Conservation (phyloP, 2,888 invertebrate species). For the Leucoma salicis region DNA sequence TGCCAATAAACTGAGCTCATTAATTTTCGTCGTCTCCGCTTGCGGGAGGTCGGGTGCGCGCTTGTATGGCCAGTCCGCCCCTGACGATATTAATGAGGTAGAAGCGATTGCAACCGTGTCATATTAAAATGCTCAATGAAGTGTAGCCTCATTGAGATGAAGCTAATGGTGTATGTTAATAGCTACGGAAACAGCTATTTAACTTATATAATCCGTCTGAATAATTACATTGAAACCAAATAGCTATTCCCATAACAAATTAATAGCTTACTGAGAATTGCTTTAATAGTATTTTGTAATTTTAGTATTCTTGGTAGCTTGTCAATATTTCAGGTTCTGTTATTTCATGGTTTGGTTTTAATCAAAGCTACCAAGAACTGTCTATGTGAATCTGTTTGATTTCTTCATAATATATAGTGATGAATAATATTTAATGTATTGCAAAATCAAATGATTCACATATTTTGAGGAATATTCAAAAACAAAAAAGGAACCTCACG, state of each 20-base stretch:
- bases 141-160: conserved; percentile 67
- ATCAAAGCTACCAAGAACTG: conserved; percentile 48
- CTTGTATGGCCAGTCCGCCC: conserved; percentile 83
- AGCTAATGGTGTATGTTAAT: conserved; percentile 70
- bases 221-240: conserved; percentile 10
- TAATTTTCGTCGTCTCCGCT: conserved; percentile 82
- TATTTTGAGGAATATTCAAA: conserved; percentile 42
- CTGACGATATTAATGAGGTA: conserved; percentile 83
- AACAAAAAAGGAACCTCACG: conserved; percentile 62
- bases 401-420: conserved; percentile 6
- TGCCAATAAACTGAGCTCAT: conserved; percentile 83
- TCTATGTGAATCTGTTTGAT: conserved; percentile 44
- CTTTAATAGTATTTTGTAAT: conserved; percentile 50
- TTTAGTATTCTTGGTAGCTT: conserved; percentile 53
- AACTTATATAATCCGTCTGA: conserved; percentile 11
- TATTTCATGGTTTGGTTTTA: neutral
- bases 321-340: conserved; percentile 4
- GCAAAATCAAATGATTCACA: conserved; percentile 47
- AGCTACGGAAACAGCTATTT: conserved; percentile 47
- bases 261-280: conserved; percentile 49
- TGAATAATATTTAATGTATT: conserved; percentile 7
- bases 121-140: conserved; percentile 70
- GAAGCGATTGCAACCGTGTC: conserved; percentile 81
- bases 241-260: conserved; percentile 42
- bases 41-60: conserved; percentile 80